Evolutionary conservation across 2,797 vertebrate species (phyloP).

Genomic region (Pantherophis vulpinus): DNA sequence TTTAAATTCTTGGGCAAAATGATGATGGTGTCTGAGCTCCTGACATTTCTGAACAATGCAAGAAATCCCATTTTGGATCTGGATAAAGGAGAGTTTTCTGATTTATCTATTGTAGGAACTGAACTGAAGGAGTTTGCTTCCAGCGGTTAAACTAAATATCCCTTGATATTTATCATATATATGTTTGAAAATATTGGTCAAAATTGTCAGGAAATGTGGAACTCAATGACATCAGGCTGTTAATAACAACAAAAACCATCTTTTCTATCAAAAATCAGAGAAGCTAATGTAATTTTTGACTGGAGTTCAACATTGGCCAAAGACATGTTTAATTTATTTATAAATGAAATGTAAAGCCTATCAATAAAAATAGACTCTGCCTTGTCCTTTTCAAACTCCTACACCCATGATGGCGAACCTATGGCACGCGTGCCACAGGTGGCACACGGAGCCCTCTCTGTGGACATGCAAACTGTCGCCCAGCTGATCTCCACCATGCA

Average conservation of each 20-base stretch:
- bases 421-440: too few species aligned
- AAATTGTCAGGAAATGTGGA: neutral
- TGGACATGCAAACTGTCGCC: too few species aligned
- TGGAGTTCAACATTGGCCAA: neutral
- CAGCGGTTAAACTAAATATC: neutral
- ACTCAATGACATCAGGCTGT: neutral
- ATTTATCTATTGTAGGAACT: neutral
- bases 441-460: too few species aligned
- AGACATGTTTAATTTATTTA: neutral
- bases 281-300: neutral
- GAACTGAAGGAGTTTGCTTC: neutral
- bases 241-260: neutral
- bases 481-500: too few species aligned
- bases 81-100: neutral
- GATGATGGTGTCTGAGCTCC: neutral
- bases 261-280: neutral
- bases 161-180: neutral
- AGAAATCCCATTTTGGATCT: neutral
- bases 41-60: neutral
- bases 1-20: neutral
- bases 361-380: neutral
- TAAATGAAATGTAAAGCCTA: neutral
- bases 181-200: neutral
- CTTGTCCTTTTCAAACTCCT: neutral
- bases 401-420: neutral